Evolutionary conservation across 2,888 invertebrate genomes (phyloP).

Genomic region (Coleophora deauratella): DNA sequence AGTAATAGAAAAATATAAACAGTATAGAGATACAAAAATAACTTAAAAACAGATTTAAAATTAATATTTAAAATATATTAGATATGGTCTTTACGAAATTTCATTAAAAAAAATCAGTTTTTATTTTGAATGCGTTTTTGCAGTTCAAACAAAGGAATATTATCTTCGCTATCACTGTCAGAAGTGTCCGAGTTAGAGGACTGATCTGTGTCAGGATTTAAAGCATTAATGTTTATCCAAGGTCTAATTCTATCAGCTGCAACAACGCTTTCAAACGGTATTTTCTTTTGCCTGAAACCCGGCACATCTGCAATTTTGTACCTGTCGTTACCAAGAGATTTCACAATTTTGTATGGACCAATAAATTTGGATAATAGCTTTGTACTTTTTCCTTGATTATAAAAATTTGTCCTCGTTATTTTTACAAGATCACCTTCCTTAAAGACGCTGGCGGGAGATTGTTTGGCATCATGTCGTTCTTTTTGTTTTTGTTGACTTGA

Average conservation of each 20-base stretch:
- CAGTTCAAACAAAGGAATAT: neutral
- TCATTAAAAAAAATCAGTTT: too few relatives aligned
- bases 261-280: constrained; percentile 9
- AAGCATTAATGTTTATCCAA: constrained; percentile 10
- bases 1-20: too few relatives aligned
- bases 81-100: too few relatives aligned
- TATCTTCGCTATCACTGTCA: neutral
- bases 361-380: constrained; percentile 18
- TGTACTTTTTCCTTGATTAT: constrained; percentile 13
- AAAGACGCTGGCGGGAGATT: neutral
- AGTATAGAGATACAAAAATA: too few relatives aligned
- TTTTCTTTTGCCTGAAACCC: constrained; percentile 10
- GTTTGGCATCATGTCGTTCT: neutral
- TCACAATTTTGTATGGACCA: constrained; percentile 14
- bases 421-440: constrained; percentile 2
- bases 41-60: too few relatives aligned
- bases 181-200: neutral
- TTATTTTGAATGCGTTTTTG: neutral
- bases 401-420: neutral
- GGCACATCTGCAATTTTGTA: constrained; percentile 14
- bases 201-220: neutral
- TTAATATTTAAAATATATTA: too few relatives aligned
- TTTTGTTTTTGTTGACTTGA: neutral
- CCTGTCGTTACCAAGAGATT: constrained; percentile 13
- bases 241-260: constrained; percentile 15